Base-by-base conservation (phyloP, 2,797 vertebrate species). In the Benthosema pterotum region DNA sequence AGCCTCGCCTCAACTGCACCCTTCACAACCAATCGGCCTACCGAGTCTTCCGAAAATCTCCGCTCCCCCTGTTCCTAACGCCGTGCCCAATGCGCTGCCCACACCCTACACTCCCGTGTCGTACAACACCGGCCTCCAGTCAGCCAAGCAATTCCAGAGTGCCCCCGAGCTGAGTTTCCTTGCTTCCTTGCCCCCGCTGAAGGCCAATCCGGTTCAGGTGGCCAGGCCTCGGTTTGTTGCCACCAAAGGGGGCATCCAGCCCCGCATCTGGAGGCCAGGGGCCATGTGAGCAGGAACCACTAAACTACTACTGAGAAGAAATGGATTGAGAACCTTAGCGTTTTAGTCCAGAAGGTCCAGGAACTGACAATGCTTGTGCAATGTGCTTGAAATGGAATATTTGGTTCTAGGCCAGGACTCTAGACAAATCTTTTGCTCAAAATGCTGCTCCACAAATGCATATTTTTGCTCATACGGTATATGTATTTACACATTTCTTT, bases 201-300 rank as follows among this genome's bases (percentile, higher is more conserved):
- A 85, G 65, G 50, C 84, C 43, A 79, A 74, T 16, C 50, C 86
- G 42, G 53, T 96, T 75, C 96, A 96, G 73, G 96, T 94, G 65
- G 96, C 98, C 42, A 95, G 96, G 78, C 97, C 98, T 42, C 94
- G 87, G 65, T 99, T 99, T 87, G 94, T 96, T 67, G 95, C 96
- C 74, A 95, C 92, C 18, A 95, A 92, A 81, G 94, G 90, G 0
- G 97, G 98, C 7, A 88, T 95, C 72, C 95, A 96, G 79, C 92
- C 96, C 52, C 92, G 83, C 4, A 90, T 97, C 52, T 99, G 98
- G 98, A 95, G 94, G 81, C 97, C 98, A 3, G 94, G 95, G 15
- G 77, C 85, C 56, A 65, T 87, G 47, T 91, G 55, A 87, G 55
- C 16, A 55, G 16, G 6, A 68, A 32, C 60, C 8, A 47, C 67